These are phyloP conservation scores for Oxygymnocypris stewartii DNA, from an alignment of 2,113 vertebrate species.

Conservation along the genomic window DNA sequence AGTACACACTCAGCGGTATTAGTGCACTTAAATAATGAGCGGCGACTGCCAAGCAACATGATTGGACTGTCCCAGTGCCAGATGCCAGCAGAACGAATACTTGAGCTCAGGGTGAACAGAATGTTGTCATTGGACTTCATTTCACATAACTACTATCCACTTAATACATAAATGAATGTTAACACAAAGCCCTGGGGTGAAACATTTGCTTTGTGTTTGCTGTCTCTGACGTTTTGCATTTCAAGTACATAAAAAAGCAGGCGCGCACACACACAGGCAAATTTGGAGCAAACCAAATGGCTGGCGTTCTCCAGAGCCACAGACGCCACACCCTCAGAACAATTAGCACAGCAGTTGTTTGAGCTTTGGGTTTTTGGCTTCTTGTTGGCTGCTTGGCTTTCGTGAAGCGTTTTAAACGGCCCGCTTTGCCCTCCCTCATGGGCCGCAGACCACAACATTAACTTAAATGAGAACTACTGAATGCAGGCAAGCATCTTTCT, in stretches of 20 bases:
- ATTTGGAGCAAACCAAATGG: conserved; percentile 1
- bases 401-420: conserved; percentile 50
- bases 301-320: conserved; percentile 27
- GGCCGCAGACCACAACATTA: conserved; percentile 59
- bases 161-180: background rate
- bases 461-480: conserved; percentile 52
- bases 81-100: conserved; percentile 6
- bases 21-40: conserved; percentile 37
- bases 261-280: conserved; percentile 52
- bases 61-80: background rate
- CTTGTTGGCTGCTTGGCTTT: conserved; percentile 46
- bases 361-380: conserved; percentile 46
- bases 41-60: conserved; percentile 14
- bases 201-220: conserved; percentile 16
- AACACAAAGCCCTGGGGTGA: background rate
- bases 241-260: background rate
- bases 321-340: conserved; percentile 70
- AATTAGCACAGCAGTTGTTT: conserved; percentile 65
- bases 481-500: background rate
- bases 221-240: background rate
- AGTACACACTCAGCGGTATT: conserved; percentile 22
- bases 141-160: conserved; percentile 41
- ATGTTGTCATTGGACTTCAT: background rate
- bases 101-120: conserved; percentile 19
- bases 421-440: conserved; percentile 36